A percentile compares a stretch with the other conserved stretches of the same genome.
These are phyloP conservation scores for Subanguina moxae DNA, from an alignment of 1,140 invertebrate species.

Conservation along the genomic window DNA sequence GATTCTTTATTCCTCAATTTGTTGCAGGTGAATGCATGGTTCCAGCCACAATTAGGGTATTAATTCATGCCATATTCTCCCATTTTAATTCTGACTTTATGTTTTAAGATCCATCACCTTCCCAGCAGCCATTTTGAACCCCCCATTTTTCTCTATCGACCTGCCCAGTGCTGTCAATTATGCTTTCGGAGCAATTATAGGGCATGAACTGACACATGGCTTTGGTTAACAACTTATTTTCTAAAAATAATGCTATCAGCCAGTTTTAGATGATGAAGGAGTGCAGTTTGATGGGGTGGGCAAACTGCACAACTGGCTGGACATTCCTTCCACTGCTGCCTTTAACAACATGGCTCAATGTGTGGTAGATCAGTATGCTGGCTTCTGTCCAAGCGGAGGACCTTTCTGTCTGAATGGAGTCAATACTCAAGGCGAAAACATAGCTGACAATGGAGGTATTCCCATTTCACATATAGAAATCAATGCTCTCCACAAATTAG, in stretches of 20 bases:
- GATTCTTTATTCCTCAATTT: too few species aligned
- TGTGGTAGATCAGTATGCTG: conserved; percentile 87
- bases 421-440: conserved; percentile 89
- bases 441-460: conserved; percentile 86
- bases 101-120: conserved; percentile 46
- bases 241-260: too few species aligned
- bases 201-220: conserved; percentile 66
- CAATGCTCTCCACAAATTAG: too few species aligned
- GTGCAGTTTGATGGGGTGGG: conserved; percentile 48
- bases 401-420: conserved; percentile 66
- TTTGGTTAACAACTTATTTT: conserved; percentile 59
- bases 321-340: conserved; percentile 48
- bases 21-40: too few species aligned
- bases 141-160: conserved; percentile 66
- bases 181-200: conserved; percentile 64
- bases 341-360: conserved; percentile 84
- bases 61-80: too few species aligned
- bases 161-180: conserved; percentile 66
- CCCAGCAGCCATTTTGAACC: conserved; percentile 39
- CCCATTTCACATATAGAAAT: too few species aligned
- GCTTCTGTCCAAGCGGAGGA: conserved; percentile 63
- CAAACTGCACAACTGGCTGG: conserved; percentile 36
- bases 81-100: too few species aligned
- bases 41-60: too few species aligned
- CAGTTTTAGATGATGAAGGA: conserved; percentile 34